Evolutionary conservation across 2,888 invertebrate genomes (phyloP), one percentile per base, ranked within the genome.

Genomic region (Drosophila leonis): DNA sequence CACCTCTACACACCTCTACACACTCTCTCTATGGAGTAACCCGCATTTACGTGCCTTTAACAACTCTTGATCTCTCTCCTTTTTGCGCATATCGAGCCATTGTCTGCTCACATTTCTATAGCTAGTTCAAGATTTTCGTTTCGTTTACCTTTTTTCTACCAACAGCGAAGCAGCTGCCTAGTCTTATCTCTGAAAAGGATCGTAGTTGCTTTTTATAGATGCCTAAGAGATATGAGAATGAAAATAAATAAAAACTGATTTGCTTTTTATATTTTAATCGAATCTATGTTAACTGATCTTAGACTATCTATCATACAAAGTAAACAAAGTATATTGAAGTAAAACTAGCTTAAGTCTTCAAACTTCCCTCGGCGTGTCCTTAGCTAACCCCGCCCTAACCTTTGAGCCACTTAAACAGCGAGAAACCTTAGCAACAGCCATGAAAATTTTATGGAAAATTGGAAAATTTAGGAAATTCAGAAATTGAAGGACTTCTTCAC

Each of bases 391-490:
- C 37, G 10, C 18, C n/a, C n/a, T 24, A 33, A 42, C 13, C 18
- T 61, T 13, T 20, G 7, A 20, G 8, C 15, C 42, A 29, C 52
- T 62, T 15, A 9, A 31, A 10, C 20, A 18, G 0, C 1, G 4
- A 42, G 75, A 76, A 76, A 63, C 76, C 76, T 49, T 76, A 76
- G 60, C 49, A 71, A 65, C 12, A 31, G 9, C 4, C 7, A 15
- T 10, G 48, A 13, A 18, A 66, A 60, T 37, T 44, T 31, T 15
- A 54, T 5, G 31, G 37, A 46, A 64, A 46, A 9, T 39, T 15
- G 12, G 12, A 27, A 52, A 49, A 29, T 15, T 9, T 15, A 31
- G 39, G 9, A 35, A 52, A 29, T 44, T 33, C n/a, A 0, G 10
- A 20, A 42, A 44, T 61, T 64, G 31, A 66, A 64, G 64, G 66